Conservation (phyloP, 2,888 invertebrate species). For the Lypha dubia region DNA sequence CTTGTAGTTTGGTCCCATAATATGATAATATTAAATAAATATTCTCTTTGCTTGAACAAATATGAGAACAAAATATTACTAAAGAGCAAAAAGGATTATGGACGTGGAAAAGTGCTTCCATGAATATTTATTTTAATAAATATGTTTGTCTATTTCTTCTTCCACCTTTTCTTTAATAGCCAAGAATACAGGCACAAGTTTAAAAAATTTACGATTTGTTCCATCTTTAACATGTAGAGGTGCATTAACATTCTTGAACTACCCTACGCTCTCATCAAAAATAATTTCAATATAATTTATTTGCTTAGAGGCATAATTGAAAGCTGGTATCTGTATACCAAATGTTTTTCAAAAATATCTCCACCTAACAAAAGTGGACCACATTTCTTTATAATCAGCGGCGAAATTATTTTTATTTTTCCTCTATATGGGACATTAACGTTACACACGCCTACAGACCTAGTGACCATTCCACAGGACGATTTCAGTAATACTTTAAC, state of each 20-base stretch:
- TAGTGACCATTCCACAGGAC: slow-evolving; percentile 8
- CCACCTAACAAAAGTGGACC: no score
- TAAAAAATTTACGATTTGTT: background rate
- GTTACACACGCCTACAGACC: slow-evolving; percentile 16
- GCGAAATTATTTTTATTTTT: slow-evolving; percentile 20
- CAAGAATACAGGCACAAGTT: background rate
- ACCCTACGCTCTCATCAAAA: background rate
- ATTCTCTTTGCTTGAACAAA: no score
- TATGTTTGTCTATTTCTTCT: background rate
- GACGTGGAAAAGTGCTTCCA: no score
- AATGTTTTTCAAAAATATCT: no score
- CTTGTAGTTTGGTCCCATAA: no score
- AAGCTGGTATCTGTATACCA: no score
- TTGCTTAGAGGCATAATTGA: no score
- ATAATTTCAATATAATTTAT: no score
- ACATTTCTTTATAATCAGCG: slow-evolving; percentile 15
- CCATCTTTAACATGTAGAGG: background rate
- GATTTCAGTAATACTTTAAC: slow-evolving; percentile 29
- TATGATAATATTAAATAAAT: no score
- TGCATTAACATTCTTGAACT: background rate
- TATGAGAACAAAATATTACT: no score
- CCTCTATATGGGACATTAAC: slow-evolving; percentile 9
- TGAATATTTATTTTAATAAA: no score
- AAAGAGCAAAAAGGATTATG: no score
- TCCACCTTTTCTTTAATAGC: background rate